Evolutionary conservation across 2,113 vertebrate genomes (phyloP), one percentile per base, ranked within the genome.

Genomic region (Apistogramma diplotaenia): DNA sequence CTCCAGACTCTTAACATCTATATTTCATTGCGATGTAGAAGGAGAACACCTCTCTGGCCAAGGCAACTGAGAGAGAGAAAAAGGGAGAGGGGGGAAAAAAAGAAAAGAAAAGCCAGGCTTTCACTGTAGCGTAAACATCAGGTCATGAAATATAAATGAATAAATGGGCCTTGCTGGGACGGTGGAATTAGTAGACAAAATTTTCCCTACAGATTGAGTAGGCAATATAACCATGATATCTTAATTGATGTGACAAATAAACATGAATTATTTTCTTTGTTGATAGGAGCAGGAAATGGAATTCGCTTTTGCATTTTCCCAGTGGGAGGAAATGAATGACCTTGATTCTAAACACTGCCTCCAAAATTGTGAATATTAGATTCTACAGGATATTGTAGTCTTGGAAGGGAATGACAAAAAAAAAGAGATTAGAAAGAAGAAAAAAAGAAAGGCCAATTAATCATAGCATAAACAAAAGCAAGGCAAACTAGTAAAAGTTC

Each of bases 1-100:
- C 91, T 93, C 93, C 89, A 93, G 92, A 92, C 87, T 87, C 88
- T 93, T 90, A 92, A 91, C 93, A 95, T 96, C 94, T 96, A 96
- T 96, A 96, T 95, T 96, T 96, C 92, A 96, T 93, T 83, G 87
- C 91, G 85, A 90, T 74, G 89, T 91, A 93, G 89, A 91, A 79
- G 87, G 58, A 80, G 76, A 83, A 89, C 85, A 92, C 85, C 84
- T 87, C 88, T 71, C 57, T 53, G 79, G 89, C 86, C 86, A 31
- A 53, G 33, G 62, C 65, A 79, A 57, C 29, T 12, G 40, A 76
- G 57, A 85, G 76, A 59, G 74, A 78, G 51, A 79, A 67, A 70
- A 67, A 75, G 81, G 79, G 57, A 85, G 76, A 57, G 78, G 78
- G 51, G 78, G 67, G 67, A 79, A 72, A 86, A 77, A 15, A n/a